phyloP scores from a whole-genome alignment of 2,797 vertebrate species.

The Erethizon dorsatum region DNA sequence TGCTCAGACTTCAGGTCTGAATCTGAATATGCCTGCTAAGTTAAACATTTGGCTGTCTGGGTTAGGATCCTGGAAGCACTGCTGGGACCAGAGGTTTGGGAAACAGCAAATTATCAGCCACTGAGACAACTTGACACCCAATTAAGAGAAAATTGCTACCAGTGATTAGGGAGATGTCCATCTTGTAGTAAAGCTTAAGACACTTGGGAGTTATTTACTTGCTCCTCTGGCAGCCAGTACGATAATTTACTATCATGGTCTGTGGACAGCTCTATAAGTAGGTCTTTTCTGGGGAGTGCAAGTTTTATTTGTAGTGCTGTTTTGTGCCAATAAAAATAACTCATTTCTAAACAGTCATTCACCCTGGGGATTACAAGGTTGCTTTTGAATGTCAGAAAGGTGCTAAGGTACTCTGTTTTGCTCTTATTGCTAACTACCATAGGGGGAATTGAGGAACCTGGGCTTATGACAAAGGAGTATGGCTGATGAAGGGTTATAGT shows the following conservation, averaged over 20 bases:
- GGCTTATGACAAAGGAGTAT: conserved; percentile 20
- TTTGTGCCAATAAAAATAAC: conserved; percentile 63
- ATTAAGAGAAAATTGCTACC: conserved; percentile 77
- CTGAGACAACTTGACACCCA: conserved; percentile 81
- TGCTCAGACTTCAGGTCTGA: conserved; percentile 85
- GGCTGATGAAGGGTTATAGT: neutral
- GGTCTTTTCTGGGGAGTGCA: conserved; percentile 25
- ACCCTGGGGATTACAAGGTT: conserved; percentile 40
- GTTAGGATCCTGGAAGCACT: conserved; percentile 76
- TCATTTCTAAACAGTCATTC: conserved; percentile 70
- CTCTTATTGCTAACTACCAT: neutral
- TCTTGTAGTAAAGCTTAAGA: conserved; percentile 64
- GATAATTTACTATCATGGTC: neutral
- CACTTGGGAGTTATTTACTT: conserved; percentile 56
- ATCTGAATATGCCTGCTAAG: conserved; percentile 76
- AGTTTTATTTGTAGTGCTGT: neutral
- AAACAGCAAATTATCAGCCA: conserved; percentile 83
- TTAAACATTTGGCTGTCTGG: conserved; percentile 79
- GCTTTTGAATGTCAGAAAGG: conserved; percentile 60
- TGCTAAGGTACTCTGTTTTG: conserved; percentile 58
- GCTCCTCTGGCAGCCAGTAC: conserved; percentile 52
- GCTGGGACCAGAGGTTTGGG: conserved; percentile 80
- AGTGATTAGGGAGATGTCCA: conserved; percentile 1
- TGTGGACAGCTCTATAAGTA: conserved; percentile 61
- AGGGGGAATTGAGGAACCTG: neutral